Conservation (phyloP, 2,113 vertebrate species). For the Cercocebus atys region DNA sequence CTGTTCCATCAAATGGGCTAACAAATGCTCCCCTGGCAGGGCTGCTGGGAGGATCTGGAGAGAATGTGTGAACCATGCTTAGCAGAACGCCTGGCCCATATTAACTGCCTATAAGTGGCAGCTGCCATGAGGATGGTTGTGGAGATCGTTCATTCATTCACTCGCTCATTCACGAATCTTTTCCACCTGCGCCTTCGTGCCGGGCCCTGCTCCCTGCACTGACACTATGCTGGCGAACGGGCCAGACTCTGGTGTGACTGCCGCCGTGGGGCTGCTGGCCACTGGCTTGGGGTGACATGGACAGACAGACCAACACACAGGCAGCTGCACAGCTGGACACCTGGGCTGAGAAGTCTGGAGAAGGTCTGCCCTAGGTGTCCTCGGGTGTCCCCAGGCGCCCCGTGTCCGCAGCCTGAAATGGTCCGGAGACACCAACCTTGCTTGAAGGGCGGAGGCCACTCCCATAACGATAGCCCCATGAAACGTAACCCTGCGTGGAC, state of each 20-base stretch:
- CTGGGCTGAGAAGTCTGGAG: neutral
- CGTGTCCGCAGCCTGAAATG: neutral
- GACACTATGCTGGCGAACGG: fast-evolving
- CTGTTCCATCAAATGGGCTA: neutral
- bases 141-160: neutral
- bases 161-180: neutral
- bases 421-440: neutral
- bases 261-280: fast-evolving
- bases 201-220: neutral
- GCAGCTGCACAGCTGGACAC: neutral
- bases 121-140: neutral
- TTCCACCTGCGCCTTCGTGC: fast-evolving
- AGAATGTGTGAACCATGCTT: fast-evolving
- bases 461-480: fast-evolving
- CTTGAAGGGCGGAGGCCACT: too few species aligned
- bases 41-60: neutral
- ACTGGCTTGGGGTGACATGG: neutral
- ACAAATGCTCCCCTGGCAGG: neutral
- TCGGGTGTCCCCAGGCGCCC: too few species aligned
- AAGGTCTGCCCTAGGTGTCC: too few species aligned
- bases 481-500: fast-evolving
- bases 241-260: too few species aligned
- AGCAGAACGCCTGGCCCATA: neutral
- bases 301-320: neutral
- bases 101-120: fast-evolving